Conservation (phyloP, 2,888 invertebrate species). For the Congeria kusceri region DNA sequence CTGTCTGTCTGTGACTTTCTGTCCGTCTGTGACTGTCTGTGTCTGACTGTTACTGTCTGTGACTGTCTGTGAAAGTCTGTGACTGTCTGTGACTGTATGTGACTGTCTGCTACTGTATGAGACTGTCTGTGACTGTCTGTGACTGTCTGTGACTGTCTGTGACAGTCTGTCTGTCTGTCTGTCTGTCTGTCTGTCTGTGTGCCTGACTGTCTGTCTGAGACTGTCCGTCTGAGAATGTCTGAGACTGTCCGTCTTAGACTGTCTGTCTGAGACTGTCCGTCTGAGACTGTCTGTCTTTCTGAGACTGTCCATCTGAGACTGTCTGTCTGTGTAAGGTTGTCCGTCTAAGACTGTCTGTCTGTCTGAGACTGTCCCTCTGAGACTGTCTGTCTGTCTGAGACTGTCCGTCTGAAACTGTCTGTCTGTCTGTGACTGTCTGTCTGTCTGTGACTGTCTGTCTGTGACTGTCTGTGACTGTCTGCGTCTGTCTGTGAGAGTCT, state of each 20-base stretch:
- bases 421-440: not conserved
- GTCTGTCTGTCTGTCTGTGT: too few species aligned
- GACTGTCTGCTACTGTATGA: constrained; percentile 8
- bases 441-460: not conserved
- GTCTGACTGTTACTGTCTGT: too few species aligned
- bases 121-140: too few species aligned
- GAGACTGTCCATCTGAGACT: too few species aligned
- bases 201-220: constrained; percentile 5
- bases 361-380: not conserved
- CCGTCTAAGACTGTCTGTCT: too few species aligned
- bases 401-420: too few species aligned
- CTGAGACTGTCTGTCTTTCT: constrained; percentile 6
- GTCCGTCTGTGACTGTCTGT: not conserved
- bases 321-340: too few species aligned
- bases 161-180: constrained; percentile 1
- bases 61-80: not conserved
- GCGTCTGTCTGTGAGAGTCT: too few species aligned
- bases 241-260: too few species aligned
- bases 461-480: too few species aligned
- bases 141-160: constrained; percentile 1
- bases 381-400: too few species aligned
- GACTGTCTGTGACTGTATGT: constrained; percentile 15
- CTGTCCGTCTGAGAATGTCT: constrained; percentile 8
- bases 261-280: not conserved
- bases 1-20: constrained; percentile 9